These are phyloP conservation scores for Papilio gigon DNA, from an alignment of 2,888 invertebrate genomes.

Conservation along the genomic window DNA sequence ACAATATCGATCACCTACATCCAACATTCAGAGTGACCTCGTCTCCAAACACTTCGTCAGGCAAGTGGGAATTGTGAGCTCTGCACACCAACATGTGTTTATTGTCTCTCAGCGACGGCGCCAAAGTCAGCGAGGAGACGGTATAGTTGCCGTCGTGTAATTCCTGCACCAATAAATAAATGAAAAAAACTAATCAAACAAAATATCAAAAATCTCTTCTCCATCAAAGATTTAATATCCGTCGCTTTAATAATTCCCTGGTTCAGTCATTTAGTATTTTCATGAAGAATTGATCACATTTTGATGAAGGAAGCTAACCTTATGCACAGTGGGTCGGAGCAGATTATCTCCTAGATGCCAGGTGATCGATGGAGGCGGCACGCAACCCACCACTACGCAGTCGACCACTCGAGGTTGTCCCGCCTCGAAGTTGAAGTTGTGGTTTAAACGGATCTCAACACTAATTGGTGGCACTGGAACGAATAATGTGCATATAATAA, in stretches of 20 bases:
- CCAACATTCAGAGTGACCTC: conserved; percentile 67
- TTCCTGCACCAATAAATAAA: conserved; percentile 56
- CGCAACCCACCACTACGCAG: conserved; percentile 72
- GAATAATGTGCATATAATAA: not conserved
- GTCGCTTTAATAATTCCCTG: not conserved
- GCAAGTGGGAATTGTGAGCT: conserved; percentile 60
- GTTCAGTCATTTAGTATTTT: not conserved
- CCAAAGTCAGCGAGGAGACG: conserved; percentile 68
- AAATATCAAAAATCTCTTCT: too few species aligned
- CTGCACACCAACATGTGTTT: conserved; percentile 61
- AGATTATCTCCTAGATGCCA: conserved; percentile 66
- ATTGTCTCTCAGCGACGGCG: conserved; percentile 61
- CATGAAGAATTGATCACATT: not conserved
- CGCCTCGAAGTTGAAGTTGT: conserved; percentile 69
- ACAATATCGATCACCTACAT: conserved; percentile 57
- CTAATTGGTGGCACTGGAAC: conserved; percentile 65
- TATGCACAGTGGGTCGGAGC: conserved; percentile 65
- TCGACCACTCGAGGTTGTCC: conserved; percentile 72
- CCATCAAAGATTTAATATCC: too few species aligned
- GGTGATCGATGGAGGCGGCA: conserved; percentile 65
- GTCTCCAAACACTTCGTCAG: conserved; percentile 56
- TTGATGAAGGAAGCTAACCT: conserved; percentile 54
- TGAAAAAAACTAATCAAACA: too few species aligned
- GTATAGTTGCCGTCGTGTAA: conserved; percentile 73
- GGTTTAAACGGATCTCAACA: conserved; percentile 69